phyloP scores from a whole-genome alignment of 1,140 invertebrate species.

The Hycleus phaleratus region DNA sequence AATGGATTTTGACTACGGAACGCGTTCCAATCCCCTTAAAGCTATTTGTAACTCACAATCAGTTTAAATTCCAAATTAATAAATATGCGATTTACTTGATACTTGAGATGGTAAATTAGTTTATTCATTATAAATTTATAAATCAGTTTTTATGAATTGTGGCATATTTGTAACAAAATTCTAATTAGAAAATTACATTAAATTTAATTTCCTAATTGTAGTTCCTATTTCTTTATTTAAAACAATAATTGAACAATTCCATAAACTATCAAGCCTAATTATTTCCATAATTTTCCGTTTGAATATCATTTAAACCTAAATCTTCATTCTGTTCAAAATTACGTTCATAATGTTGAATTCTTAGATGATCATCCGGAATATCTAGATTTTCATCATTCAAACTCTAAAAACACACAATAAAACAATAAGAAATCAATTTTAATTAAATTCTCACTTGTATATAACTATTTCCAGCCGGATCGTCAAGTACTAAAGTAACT shows the following conservation, averaged over 20 bases:
- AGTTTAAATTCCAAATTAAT: too few species aligned
- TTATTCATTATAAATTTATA: too few species aligned
- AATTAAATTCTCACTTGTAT: conserved; percentile 58
- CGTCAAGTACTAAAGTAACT: conserved; percentile 80
- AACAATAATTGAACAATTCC: background rate
- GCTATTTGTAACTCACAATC: too few species aligned
- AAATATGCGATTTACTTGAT: too few species aligned
- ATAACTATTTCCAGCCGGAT: conserved; percentile 96
- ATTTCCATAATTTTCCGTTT: conserved; percentile 71
- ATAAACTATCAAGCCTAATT: background rate
- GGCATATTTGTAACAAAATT: too few species aligned
- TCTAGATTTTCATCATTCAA: conserved; percentile 54
- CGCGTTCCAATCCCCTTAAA: too few species aligned
- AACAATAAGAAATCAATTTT: conserved; percentile 3
- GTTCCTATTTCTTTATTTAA: too few species aligned
- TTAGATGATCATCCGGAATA: conserved; percentile 51
- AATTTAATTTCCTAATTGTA: too few species aligned
- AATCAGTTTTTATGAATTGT: too few species aligned
- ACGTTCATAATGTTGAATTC: conserved; percentile 74
- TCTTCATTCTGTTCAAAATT: conserved; percentile 91
- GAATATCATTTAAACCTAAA: conserved; percentile 94
- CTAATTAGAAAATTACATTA: too few species aligned
- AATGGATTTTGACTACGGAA: too few species aligned
- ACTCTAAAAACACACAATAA: conserved; percentile 45
- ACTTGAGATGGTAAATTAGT: too few species aligned